Evolutionary conservation across 1,140 invertebrate species (phyloP), one percentile per base, ranked within the genome.

Genomic region (Nylanderia fulva): DNA sequence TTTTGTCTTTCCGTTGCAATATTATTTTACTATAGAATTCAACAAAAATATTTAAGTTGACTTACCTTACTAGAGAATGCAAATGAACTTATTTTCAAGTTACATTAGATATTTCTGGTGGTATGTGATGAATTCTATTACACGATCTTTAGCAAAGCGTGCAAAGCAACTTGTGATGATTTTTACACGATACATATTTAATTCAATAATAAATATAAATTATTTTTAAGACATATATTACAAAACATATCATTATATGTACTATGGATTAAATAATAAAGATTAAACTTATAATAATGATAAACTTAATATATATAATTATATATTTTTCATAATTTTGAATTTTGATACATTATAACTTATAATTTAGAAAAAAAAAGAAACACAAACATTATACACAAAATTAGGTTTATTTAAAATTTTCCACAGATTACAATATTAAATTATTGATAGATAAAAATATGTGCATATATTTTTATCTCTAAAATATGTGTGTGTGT

Each of bases 281-380:
- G 21, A 24, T 39, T 54, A 68, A 54, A 36, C 4, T 3, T 56
- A 48, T 48, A n/a, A n/a, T n/a, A n/a, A n/a, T n/a, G n/a, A 3
- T 33, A 48, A 48, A 15, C 5, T 48, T 18, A 48, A 48, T 48
- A 1, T 48, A 1, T 48, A 48, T 15, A 48, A 48, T 48, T 42
- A 42, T 48, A 48, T 48, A 48, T 48, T 18, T 18, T 45, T 48
- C 29, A 8, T 33, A n/a, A 63, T 63, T 36, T 33, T 2, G 29
- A 63, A 63, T 63, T 63, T 63, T 63, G 60, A 56, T 9, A n/a
- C n/a, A 48, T 48, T 29, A 6, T 61, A 61, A 61, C 27, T 61
- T 48, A 33, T 71, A 36, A 80, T 69, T 58, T 74, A 27, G 15
- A 80, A 54, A 83, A 83, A n/a, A 75, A 84, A 80, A 63, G 6